Conservation (phyloP, 2,888 invertebrate genomes). For the Thalpophila matura region DNA sequence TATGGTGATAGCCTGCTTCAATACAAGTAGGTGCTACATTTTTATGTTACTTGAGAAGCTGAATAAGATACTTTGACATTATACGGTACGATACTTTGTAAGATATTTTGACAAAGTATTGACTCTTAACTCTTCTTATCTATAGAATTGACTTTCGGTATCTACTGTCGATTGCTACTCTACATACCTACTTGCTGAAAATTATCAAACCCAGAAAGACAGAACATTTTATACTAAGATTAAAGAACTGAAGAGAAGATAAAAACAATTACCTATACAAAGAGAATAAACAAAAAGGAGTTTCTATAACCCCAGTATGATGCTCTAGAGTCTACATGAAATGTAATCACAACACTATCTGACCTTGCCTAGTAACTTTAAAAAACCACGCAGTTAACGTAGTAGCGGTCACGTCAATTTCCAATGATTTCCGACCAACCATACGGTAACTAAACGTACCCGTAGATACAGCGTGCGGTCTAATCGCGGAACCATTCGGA, state of each 20-base stretch:
- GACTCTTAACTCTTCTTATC: not conserved
- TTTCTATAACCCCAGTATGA: no score
- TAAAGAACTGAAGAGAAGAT: no score
- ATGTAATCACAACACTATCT: no score
- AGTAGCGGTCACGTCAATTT: slow-evolving; percentile 31
- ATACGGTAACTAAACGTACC: slow-evolving; percentile 43
- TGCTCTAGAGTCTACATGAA: no score
- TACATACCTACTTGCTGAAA: no score
- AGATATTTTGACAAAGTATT: no score
- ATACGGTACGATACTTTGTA: not conserved
- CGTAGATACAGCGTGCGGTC: slow-evolving; percentile 52
- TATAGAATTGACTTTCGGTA: not conserved
- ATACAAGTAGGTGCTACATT: slow-evolving; percentile 58
- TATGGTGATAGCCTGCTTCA: slow-evolving; percentile 73
- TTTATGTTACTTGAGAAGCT: slow-evolving; percentile 52
- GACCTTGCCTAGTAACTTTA: not conserved
- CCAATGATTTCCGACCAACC: slow-evolving; percentile 42
- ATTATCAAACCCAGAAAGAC: no score
- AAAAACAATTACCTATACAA: no score
- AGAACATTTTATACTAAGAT: no score
- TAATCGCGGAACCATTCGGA: slow-evolving; percentile 67
- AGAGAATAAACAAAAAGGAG: no score
- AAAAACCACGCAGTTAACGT: not conserved
- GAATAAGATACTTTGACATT: slow-evolving; percentile 32
- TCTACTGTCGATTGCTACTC: not conserved